phyloP scores from a whole-genome alignment of 2,113 vertebrate genomes.

The Nothocercus nigrocapillus region DNA sequence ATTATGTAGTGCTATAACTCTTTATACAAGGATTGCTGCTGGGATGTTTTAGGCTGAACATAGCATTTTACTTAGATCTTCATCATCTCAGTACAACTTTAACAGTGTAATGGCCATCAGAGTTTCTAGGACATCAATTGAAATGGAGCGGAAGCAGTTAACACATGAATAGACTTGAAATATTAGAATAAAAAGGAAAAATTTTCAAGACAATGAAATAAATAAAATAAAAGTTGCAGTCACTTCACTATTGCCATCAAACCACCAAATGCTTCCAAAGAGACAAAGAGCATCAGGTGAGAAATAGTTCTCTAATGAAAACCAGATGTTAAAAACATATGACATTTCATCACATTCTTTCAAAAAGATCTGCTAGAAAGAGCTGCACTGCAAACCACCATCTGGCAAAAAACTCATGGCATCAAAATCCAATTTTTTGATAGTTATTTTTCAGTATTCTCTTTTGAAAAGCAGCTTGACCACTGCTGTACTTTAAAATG shows the following conservation, averaged over 20 bases:
- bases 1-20: background rate
- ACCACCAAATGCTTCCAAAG: background rate
- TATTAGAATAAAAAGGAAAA: background rate
- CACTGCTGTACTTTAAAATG: background rate
- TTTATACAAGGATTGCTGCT: background rate
- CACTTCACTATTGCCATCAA: background rate
- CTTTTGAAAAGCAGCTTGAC: background rate
- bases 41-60: background rate
- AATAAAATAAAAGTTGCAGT: background rate
- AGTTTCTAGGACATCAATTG: background rate
- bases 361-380: background rate
- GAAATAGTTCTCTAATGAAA: constrained; percentile 31
- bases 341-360: constrained; percentile 18
- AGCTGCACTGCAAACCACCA: background rate
- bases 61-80: background rate
- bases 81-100: background rate
- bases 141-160: background rate
- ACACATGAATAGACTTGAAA: background rate
- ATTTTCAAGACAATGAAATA: background rate
- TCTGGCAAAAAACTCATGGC: background rate
- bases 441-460: background rate
- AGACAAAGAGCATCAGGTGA: constrained; percentile 39
- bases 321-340: constrained; percentile 26
- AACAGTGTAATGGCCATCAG: background rate
- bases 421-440: background rate